Evolutionary conservation across 2,888 invertebrate species (phyloP).

Genomic region (Sympetrum striolatum): DNA sequence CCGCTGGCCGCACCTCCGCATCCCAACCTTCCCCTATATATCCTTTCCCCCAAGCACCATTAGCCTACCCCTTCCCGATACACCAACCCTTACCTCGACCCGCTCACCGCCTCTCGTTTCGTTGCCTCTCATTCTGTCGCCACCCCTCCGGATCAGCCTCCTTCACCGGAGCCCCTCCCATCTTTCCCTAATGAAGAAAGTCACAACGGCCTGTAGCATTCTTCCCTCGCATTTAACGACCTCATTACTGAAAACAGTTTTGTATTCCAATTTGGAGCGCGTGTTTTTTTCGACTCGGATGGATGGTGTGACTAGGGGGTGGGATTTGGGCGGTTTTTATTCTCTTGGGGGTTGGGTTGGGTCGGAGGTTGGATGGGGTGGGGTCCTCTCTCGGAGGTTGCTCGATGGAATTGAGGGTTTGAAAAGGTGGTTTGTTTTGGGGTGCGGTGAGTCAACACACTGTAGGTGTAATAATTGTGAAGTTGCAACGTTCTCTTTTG

Average conservation of each 20-base stretch:
- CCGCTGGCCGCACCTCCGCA: not conserved
- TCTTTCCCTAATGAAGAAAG: conserved; percentile 38
- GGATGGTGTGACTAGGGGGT: not conserved
- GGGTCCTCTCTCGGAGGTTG: not conserved
- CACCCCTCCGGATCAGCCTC: not conserved
- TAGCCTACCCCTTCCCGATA: not conserved
- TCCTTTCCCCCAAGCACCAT: not conserved
- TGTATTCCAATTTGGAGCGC: conserved; percentile 33
- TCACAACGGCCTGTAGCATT: conserved; percentile 38
- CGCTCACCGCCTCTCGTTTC: not conserved
- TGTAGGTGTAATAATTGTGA: not conserved
- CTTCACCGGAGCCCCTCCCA: not conserved
- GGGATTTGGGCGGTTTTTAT: not conserved
- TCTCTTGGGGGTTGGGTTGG: not conserved
- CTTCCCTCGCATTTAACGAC: conserved; percentile 37
- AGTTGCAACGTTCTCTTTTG: not conserved
- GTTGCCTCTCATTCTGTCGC: not conserved
- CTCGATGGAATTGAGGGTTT: not conserved
- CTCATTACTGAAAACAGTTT: conserved; percentile 41
- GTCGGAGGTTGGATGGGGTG: not conserved
- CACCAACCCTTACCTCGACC: not conserved
- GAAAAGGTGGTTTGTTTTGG: not conserved
- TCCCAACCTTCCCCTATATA: not conserved
- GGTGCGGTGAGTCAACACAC: not conserved
- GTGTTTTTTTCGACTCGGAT: not conserved